These are phyloP conservation scores for Troides aeacus DNA, from an alignment of 2,888 invertebrate species.

Conservation along the genomic window DNA sequence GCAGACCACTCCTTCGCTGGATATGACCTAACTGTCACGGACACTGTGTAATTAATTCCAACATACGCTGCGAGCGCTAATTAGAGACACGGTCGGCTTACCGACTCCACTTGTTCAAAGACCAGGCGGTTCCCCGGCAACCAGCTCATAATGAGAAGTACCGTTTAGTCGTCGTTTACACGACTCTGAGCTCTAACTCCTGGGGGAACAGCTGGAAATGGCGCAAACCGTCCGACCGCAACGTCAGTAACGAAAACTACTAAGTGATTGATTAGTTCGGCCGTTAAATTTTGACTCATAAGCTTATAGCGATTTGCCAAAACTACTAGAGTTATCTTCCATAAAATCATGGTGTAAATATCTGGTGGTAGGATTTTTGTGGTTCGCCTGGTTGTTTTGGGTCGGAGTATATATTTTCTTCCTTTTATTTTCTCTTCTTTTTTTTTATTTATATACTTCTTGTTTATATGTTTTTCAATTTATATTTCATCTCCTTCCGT, in stretches of 20 bases:
- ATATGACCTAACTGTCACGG: conserved; percentile 24
- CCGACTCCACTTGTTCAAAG: conserved; percentile 24
- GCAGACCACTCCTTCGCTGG: conserved; percentile 16
- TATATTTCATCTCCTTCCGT: too few relatives aligned
- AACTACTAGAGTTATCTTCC: neutral
- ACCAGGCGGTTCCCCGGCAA: conserved; percentile 23
- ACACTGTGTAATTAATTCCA: conserved; percentile 24
- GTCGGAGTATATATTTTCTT: too few relatives aligned
- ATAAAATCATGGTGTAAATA: too few relatives aligned
- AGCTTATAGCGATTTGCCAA: conserved; percentile 10
- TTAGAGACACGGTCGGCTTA: conserved; percentile 20
- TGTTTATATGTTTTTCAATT: too few relatives aligned
- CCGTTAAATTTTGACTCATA: conserved; percentile 9
- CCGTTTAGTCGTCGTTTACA: conserved; percentile 15
- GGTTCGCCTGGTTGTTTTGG: too few relatives aligned
- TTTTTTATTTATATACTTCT: too few relatives aligned
- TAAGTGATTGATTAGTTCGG: conserved; percentile 26
- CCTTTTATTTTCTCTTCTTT: too few relatives aligned
- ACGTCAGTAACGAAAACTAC: conserved; percentile 28
- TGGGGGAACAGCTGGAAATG: conserved; percentile 5
- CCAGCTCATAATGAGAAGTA: conserved; percentile 20
- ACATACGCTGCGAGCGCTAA: conserved; percentile 23
- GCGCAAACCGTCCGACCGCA: neutral
- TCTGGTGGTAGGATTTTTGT: too few relatives aligned
- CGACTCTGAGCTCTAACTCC: conserved; percentile 11